Conservation (phyloP, 2,888 invertebrate species). For the Darwinula stevensoni region DNA sequence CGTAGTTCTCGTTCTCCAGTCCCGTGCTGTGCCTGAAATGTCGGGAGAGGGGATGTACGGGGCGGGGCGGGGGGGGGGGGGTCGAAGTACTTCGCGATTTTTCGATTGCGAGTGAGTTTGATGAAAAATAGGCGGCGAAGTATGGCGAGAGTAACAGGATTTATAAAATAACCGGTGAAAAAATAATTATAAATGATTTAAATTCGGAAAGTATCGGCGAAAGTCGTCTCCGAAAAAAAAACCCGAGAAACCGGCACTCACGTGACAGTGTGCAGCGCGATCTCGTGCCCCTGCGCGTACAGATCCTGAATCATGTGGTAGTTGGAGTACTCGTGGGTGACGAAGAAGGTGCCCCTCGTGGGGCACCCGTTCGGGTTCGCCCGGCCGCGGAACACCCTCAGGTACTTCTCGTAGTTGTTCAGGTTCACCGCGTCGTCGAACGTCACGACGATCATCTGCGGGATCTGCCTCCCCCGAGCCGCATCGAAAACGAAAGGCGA, state of each 20-base stretch:
- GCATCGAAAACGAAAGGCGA: too few relatives aligned
- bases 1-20: conserved; percentile 60
- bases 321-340: conserved; percentile 64
- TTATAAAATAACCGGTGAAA: too few relatives aligned
- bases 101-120: background rate
- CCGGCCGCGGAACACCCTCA: conserved; percentile 45
- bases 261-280: conserved; percentile 29
- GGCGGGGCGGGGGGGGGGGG: too few relatives aligned
- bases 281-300: conserved; percentile 64
- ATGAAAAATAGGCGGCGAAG: too few relatives aligned
- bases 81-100: too few relatives aligned
- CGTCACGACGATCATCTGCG: conserved; percentile 70
- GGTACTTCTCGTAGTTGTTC: conserved; percentile 64
- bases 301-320: conserved; percentile 72
- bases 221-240: too few relatives aligned
- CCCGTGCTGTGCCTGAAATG: conserved; percentile 40
- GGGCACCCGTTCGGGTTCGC: conserved; percentile 68
- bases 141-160: too few relatives aligned
- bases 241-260: too few relatives aligned
- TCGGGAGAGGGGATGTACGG: too few relatives aligned
- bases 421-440: conserved; percentile 79
- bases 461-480: too few relatives aligned
- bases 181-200: too few relatives aligned
- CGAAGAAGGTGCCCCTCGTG: conserved; percentile 69
- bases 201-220: too few relatives aligned